Evolutionary conservation across 2,113 vertebrate genomes (phyloP).

Genomic region (Brachionichthys hirsutus): DNA sequence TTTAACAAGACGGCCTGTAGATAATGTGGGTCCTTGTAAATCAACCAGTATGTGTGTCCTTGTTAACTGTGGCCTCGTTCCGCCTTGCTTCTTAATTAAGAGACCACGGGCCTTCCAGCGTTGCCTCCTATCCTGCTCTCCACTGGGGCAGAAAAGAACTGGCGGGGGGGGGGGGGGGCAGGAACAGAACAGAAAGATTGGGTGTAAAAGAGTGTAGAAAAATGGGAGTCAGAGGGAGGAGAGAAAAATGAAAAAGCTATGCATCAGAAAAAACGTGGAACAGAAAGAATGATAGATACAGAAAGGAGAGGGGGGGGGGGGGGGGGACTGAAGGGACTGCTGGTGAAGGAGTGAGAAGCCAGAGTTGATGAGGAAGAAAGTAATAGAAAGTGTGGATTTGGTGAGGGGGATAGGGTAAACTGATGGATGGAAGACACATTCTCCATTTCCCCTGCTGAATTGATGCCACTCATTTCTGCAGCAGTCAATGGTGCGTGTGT

Average conservation of each 20-base stretch:
- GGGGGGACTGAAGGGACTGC: constrained; percentile 33
- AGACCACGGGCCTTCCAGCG: constrained; percentile 59
- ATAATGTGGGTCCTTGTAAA: constrained; percentile 29
- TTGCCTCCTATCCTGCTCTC: constrained; percentile 56
- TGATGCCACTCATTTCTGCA: constrained; percentile 59
- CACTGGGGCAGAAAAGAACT: constrained; percentile 38
- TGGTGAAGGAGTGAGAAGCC: constrained; percentile 27
- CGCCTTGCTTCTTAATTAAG: constrained; percentile 73
- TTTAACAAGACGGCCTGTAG: constrained; percentile 4
- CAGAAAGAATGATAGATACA: constrained; percentile 35
- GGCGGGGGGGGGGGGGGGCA: constrained; percentile 35
- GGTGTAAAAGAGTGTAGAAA: not conserved
- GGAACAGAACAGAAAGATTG: constrained; percentile 36
- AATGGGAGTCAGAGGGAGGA: constrained; percentile 3
- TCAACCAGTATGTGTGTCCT: constrained; percentile 53
- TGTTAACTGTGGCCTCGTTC: constrained; percentile 71
- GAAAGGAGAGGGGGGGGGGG: constrained; percentile 20
- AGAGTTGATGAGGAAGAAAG: constrained; percentile 41
- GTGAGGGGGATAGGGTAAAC: constrained; percentile 15
- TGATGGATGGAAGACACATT: constrained; percentile 36
- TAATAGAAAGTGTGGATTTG: constrained; percentile 48
- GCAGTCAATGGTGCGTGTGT: constrained; percentile 24
- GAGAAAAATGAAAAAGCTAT: constrained; percentile 30
- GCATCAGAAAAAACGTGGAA: constrained; percentile 40
- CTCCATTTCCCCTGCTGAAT: constrained; percentile 52